Base-by-base conservation (phyloP, 2,113 vertebrate species). In the Malurus melanocephalus region DNA sequence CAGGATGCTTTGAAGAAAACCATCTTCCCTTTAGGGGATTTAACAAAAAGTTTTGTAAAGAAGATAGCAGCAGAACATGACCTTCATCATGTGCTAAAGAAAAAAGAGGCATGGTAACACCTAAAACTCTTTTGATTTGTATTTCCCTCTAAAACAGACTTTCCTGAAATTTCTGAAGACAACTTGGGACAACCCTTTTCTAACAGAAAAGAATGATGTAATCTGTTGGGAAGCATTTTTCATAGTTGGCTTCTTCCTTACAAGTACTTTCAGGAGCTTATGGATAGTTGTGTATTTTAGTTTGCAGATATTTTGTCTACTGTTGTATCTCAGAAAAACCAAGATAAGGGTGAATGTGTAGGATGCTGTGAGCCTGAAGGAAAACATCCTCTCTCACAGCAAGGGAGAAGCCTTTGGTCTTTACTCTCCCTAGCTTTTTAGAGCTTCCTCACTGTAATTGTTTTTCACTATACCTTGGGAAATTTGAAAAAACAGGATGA, bases 11-110 rank as follows among this genome's bases (percentile, higher is more conserved):
- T 99, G 93, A 93, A 97, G 38, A 98, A 97, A 88, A 98, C 98
- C n/a, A 87, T 99, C 80, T 99, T 99, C 92, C 99, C 99, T 8
- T 96, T 99, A n/a, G 98, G 98, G 17, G 98, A 98, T n/a, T 96
- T 99, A 79, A 99, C 98, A 20, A 99, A 99, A 96, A 96, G 88
- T 22, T 99, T 98, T 46, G 99, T 99, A 22, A 99, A 97, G 96
- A 99, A 99, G 95, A 98, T 99, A 21, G 99, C 99, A 11, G 98
- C 98, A 0, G 98, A 99, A 88, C 98, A 99, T 0, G 95, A 97
- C 20, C 98, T 99, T 65, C 97, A 98, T 45, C 99, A 99, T 8
- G 98, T 99, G 61, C 94, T 99, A 48, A 98, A 98, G 95, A 99
- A 98, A 92, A 99, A 99, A 95, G 99, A 99, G 98, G 99, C 98